A percentile compares a stretch with the other conserved stretches of the same genome.
These are phyloP conservation scores for Diarsia dahlii DNA, from an alignment of 2,888 invertebrate genomes.

Conservation along the genomic window DNA sequence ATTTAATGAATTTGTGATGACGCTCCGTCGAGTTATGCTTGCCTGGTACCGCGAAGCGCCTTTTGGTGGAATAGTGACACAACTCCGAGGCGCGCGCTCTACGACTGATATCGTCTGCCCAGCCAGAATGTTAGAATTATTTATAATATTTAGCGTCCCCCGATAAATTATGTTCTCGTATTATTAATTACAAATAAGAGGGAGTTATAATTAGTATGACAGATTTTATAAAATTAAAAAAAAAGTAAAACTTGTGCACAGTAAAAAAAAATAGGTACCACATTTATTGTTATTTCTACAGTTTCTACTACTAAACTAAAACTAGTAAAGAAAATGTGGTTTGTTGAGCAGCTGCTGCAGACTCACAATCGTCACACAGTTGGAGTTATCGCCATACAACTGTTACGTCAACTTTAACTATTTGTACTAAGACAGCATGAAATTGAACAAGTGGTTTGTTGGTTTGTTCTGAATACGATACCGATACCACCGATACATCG, in stretches of 20 bases:
- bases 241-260: not conserved
- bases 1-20: constrained; percentile 17
- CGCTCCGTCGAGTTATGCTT: constrained; percentile 36
- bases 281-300: not conserved
- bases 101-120: not conserved
- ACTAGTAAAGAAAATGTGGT: not conserved
- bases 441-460: constrained; percentile 42
- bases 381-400: constrained; percentile 29
- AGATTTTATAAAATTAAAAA: not conserved
- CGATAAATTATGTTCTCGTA: not conserved
- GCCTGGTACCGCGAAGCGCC: constrained; percentile 62
- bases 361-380: constrained; percentile 33
- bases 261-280: too few relatives aligned
- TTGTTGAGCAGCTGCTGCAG: not conserved
- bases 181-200: not conserved
- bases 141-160: too few relatives aligned
- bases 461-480: constrained; percentile 26
- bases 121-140: not conserved
- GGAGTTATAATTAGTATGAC: not conserved
- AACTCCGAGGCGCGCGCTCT: constrained; percentile 35
- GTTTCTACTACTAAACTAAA: not conserved
- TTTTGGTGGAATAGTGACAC: constrained; percentile 66
- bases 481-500: too few relatives aligned
- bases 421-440: constrained; percentile 55
- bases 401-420: constrained; percentile 64